phyloP scores from a whole-genome alignment of 2,888 invertebrate species.

The Macrostomum cliftonense region DNA sequence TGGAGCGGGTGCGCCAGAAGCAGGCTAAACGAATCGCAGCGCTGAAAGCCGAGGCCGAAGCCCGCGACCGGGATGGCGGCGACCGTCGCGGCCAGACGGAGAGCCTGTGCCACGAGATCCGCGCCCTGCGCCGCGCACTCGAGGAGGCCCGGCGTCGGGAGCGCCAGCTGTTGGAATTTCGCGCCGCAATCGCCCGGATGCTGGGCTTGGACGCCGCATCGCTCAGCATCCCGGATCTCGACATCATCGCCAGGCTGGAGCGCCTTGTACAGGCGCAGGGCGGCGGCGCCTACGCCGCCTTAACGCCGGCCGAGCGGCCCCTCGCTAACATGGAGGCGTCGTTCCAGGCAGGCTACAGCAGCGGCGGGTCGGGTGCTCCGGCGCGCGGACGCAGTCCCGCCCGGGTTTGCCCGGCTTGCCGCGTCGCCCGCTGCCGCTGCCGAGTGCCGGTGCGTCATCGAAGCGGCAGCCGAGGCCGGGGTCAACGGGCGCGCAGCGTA shows the following conservation, averaged over 20 bases:
- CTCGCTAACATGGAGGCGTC: too few species aligned
- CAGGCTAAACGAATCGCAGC: constrained; percentile 31
- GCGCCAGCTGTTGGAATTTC: constrained; percentile 34
- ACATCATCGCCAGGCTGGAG: constrained; percentile 36
- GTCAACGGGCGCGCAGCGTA: too few species aligned
- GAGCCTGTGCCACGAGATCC: constrained; percentile 32
- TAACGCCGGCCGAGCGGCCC: constrained; percentile 5
- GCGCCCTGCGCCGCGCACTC: constrained; percentile 30
- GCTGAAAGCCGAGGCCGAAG: constrained; percentile 23
- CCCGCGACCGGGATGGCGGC: constrained; percentile 16
- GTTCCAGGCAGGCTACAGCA: too few species aligned
- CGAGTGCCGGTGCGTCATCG: too few species aligned
- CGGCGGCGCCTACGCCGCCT: constrained; percentile 23
- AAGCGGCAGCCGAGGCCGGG: too few species aligned
- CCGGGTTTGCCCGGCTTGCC: too few species aligned
- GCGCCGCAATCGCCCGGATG: constrained; percentile 35
- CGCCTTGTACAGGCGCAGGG: constrained; percentile 35
- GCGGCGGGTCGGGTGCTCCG: too few species aligned
- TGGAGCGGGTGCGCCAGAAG: constrained; percentile 28
- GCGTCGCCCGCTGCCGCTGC: too few species aligned
- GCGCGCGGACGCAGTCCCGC: too few species aligned
- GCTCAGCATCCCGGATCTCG: constrained; percentile 37
- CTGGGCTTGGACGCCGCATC: constrained; percentile 34
- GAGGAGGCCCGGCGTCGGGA: constrained; percentile 28
- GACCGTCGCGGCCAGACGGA: constrained; percentile 25